Base-by-base conservation (phyloP, 2,797 vertebrate genomes). In the Perodicticus potto region DNA sequence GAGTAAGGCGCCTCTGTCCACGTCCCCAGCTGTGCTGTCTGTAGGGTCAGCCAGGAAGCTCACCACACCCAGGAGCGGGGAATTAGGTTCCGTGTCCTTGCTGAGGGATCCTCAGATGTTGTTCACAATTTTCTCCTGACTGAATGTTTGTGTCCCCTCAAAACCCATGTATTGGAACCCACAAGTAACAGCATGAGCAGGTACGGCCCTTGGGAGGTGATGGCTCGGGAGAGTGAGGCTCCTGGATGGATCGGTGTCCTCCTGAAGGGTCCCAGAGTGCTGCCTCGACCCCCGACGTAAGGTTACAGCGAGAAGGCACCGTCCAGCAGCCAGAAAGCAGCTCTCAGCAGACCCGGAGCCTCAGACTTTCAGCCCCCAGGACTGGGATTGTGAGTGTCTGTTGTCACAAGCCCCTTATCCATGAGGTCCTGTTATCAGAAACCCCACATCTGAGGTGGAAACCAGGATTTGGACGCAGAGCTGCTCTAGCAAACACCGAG, bases 201-300 rank as follows among this genome's bases (percentile, higher is more conserved):
- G 19, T 69, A 9, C 1, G 19, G n/a, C 7, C n/a, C 34, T 70
- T 22, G 9, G 65, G 65, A 34, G 67, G 9, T 37, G 67, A 70
- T 22, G n/a, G 4, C 1, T 10, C n/a, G 10, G 9, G 19, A 69
- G 19, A 34, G 67, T n/a, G 19, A 69, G 67, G n/a, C n/a, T 69
- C 32, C 14, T 34, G 17, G n/a, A 9, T 69, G n/a, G 19, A 34
- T 69, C 20, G 19, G 8, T 69, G n/a, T n/a, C 32, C n/a, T 34
- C 20, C 34, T 7, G 10, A 69, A 22, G 67, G 19, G 34, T n/a
- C 67, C 67, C 67, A 10, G n/a, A 67, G 19, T 29, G 27, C 9
- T 19, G 8, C 32, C 17, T 34, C 6, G 17, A 3, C 1, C n/a
- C n/a, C n/a, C n/a, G 17, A 34, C 1, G 3, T 10, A 10, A 65